phyloP scores from a whole-genome alignment of 2,888 invertebrate genomes.

The Ecliptopera silaceata region DNA sequence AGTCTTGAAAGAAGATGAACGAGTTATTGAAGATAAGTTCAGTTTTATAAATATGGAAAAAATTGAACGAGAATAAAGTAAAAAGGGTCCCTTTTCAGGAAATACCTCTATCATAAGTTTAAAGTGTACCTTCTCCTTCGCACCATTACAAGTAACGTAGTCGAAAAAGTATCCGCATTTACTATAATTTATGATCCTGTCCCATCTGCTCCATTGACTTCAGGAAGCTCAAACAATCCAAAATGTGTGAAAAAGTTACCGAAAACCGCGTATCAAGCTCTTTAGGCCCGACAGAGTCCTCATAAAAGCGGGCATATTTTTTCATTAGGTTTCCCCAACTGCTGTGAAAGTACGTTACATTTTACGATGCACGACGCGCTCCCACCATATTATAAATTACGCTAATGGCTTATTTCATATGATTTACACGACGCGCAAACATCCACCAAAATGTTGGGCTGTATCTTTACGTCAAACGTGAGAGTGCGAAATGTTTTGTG shows the following conservation, averaged over 20 bases:
- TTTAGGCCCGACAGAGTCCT: constrained; percentile 25
- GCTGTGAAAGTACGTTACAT: constrained; percentile 39
- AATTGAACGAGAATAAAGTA: too few relatives aligned
- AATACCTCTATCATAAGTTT: too few relatives aligned
- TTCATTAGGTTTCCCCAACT: constrained; percentile 39
- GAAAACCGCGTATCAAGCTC: constrained; percentile 28
- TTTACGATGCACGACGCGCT: constrained; percentile 49
- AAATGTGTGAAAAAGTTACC: constrained; percentile 26
- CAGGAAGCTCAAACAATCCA: constrained; percentile 22
- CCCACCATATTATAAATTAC: constrained; percentile 52
- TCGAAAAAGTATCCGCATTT: constrained; percentile 10
- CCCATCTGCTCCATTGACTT: constrained; percentile 28
- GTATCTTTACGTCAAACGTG: constrained; percentile 20
- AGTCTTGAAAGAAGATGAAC: constrained; percentile 9
- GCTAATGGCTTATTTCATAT: constrained; percentile 59
- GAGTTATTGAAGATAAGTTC: background rate
- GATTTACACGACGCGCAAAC: constrained; percentile 52
- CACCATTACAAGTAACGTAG: background rate
- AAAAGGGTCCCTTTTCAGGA: too few relatives aligned
- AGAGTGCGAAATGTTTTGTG: constrained; percentile 21
- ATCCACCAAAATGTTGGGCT: constrained; percentile 38
- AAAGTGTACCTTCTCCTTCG: background rate
- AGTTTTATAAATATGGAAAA: too few relatives aligned
- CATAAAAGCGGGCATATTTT: constrained; percentile 39
- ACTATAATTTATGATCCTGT: constrained; percentile 12